Percentiles rank a stretch among this genome's conserved stretches.
Evolutionary conservation across 2,888 invertebrate species (phyloP).

Genomic region (Lepas anatifera): DNA sequence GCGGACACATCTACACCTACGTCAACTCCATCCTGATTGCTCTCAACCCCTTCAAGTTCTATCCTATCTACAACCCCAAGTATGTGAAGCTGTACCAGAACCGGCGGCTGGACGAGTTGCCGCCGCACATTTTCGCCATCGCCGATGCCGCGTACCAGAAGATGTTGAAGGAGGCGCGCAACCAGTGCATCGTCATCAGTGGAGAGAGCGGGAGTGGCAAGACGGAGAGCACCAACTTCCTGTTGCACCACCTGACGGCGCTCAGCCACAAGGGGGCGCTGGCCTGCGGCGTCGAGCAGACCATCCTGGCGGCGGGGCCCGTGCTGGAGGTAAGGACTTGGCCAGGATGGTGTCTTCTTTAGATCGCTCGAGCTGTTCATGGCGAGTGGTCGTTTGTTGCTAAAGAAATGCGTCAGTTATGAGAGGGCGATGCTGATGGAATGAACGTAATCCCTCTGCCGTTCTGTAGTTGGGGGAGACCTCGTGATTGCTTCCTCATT

Average conservation of each 20-base stretch:
- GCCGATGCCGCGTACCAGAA: slow-evolving; percentile 88
- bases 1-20: slow-evolving; percentile 90
- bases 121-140: slow-evolving; percentile 93
- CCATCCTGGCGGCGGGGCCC: slow-evolving; percentile 88
- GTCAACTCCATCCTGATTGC: slow-evolving; percentile 92
- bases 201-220: slow-evolving; percentile 93
- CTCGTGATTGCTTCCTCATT: no score
- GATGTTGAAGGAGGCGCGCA: slow-evolving; percentile 80
- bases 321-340: slow-evolving; percentile 57
- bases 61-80: slow-evolving; percentile 95
- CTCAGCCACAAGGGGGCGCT: slow-evolving; percentile 87
- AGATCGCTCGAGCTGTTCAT: no score
- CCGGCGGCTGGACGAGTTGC: slow-evolving; percentile 75
- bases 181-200: slow-evolving; percentile 90
- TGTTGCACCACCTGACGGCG: slow-evolving; percentile 87
- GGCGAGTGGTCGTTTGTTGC: neutral
- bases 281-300: slow-evolving; percentile 93
- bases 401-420: neutral
- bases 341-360: neutral
- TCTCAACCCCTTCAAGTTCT: slow-evolving; percentile 82
- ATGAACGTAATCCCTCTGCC: no score
- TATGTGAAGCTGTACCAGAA: slow-evolving; percentile 93
- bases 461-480: no score
- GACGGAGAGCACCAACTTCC: slow-evolving; percentile 90
- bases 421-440: no score